A percentile compares a stretch with the other conserved stretches of the same genome.
Conservation (phyloP, 2,113 vertebrate species). For the Pomatostomus ruficeps region DNA sequence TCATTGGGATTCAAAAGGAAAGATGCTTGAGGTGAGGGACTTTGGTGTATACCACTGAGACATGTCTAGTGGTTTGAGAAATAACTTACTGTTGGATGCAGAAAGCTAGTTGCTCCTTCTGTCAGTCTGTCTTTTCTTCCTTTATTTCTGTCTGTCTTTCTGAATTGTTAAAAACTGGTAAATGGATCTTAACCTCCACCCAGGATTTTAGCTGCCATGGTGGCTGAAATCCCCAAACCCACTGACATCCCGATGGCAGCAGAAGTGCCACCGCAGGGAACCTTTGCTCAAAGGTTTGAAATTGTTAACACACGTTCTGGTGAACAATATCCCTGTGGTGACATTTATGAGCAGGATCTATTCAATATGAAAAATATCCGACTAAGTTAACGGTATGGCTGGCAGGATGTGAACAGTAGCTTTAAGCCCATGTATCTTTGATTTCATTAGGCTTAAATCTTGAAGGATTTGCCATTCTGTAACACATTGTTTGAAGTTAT, state of each 20-base stretch:
- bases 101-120: not conserved
- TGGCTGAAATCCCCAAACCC: not conserved
- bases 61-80: not conserved
- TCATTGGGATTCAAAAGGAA: conserved; percentile 40
- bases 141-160: too few relatives aligned
- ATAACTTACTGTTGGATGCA: not conserved
- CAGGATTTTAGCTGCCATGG: not conserved
- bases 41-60: not conserved
- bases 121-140: too few relatives aligned
- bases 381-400: conserved; percentile 31
- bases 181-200: not conserved
- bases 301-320: not conserved
- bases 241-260: not conserved
- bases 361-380: not conserved
- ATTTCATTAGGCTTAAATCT: conserved; percentile 43
- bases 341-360: conserved; percentile 37
- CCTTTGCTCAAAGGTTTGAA: conserved; percentile 19
- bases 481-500: conserved; percentile 2
- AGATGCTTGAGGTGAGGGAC: not conserved
- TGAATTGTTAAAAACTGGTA: conserved; percentile 1
- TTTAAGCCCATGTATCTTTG: not conserved
- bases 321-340: conserved; percentile 27
- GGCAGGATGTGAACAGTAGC: not conserved
- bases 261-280: not conserved
- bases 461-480: not conserved